phyloP scores from a whole-genome alignment of 2,797 vertebrate genomes.

The Myotis daubentonii region DNA sequence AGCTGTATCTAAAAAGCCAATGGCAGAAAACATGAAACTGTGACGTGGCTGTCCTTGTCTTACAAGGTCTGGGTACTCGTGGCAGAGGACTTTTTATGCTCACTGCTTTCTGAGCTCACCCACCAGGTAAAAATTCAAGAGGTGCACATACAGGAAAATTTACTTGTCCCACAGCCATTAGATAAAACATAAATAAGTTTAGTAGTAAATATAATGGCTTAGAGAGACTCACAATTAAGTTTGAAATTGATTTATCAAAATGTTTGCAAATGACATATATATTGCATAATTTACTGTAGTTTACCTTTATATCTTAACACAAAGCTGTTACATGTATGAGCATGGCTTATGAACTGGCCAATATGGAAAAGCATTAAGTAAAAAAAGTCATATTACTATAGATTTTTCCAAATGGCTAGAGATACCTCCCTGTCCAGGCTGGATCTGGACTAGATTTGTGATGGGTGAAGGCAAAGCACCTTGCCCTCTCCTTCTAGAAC shows the following conservation, averaged over 20 bases:
- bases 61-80: background rate
- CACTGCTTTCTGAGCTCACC: constrained; percentile 35
- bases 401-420: constrained; percentile 58
- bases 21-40: constrained; percentile 49
- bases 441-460: background rate
- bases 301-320: constrained; percentile 11
- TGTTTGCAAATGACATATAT: background rate
- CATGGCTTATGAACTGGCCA: background rate
- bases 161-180: background rate
- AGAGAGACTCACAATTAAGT: background rate
- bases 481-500: constrained; percentile 44
- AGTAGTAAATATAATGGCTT: background rate
- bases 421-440: background rate
- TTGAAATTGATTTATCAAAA: constrained; percentile 24
- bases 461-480: background rate
- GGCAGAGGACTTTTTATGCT: constrained; percentile 8
- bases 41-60: background rate
- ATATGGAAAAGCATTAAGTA: background rate
- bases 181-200: constrained; percentile 22
- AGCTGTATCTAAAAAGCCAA: background rate
- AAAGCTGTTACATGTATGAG: background rate
- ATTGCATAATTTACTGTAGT: background rate
- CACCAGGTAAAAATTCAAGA: background rate
- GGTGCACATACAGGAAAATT: background rate
- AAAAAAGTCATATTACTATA: constrained; percentile 83